Percentiles rank a stretch among this genome's conserved stretches.
Evolutionary conservation across 2,113 vertebrate species (phyloP).

Genomic region (Nycticryphes semicollaris): DNA sequence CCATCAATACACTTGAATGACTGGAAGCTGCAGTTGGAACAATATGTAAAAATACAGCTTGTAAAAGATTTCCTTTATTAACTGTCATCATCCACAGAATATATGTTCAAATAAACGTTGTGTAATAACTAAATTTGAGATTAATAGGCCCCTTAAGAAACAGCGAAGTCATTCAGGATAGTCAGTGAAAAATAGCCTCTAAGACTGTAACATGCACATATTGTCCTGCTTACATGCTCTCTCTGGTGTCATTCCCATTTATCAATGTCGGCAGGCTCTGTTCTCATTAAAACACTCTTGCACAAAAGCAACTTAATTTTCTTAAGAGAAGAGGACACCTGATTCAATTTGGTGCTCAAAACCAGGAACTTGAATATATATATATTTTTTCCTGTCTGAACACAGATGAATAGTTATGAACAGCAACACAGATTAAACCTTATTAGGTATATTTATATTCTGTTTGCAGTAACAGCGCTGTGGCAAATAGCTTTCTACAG

Average conservation of each 20-base stretch:
- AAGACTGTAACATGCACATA: constrained; percentile 85
- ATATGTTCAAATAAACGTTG: constrained; percentile 98
- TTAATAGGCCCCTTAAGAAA: constrained; percentile 90
- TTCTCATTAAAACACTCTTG: constrained; percentile 95
- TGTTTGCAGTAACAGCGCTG: constrained; percentile 77
- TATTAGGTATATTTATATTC: constrained; percentile 70
- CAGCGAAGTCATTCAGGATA: constrained; percentile 80
- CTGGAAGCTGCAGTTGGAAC: constrained; percentile 76
- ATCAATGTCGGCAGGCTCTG: constrained; percentile 89
- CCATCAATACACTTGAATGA: constrained; percentile 82
- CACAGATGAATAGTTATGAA: constrained; percentile 82
- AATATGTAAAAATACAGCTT: constrained; percentile 90
- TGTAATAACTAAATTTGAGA: constrained; percentile 92
- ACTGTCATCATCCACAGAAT: constrained; percentile 92
- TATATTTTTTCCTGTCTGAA: constrained; percentile 71
- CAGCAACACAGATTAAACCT: constrained; percentile 83
- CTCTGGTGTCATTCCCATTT: constrained; percentile 88
- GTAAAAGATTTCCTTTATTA: constrained; percentile 94
- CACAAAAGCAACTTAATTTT: constrained; percentile 96
- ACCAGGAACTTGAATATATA: constrained; percentile 81
- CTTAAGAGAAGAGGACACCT: constrained; percentile 98
- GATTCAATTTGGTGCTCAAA: constrained; percentile 93
- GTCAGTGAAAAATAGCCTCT: constrained; percentile 93
- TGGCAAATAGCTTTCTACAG: constrained; percentile 49
- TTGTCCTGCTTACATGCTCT: constrained; percentile 87